These are phyloP conservation scores for Volucella inanis DNA, from an alignment of 2,888 invertebrate species.

Conservation along the genomic window DNA sequence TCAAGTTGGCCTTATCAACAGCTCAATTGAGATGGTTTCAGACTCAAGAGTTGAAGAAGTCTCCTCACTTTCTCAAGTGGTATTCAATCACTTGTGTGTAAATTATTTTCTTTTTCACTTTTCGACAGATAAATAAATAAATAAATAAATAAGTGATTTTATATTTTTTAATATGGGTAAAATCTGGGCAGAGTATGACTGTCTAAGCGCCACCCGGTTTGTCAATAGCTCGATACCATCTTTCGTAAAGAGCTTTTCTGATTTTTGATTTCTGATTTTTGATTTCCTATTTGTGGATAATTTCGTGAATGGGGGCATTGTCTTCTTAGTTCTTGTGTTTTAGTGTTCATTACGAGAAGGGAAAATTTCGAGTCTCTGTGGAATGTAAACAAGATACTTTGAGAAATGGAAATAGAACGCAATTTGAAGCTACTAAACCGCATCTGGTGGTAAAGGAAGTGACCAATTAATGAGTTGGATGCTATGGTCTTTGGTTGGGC, in stretches of 20 bases:
- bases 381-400: background rate
- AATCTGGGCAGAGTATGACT: conserved; percentile 44
- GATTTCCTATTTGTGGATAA: background rate
- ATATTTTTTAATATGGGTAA: conserved; percentile 23
- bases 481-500: too few relatives aligned
- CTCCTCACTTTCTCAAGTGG: conserved; percentile 46
- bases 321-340: background rate
- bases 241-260: background rate
- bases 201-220: conserved; percentile 68
- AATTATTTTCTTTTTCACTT: conserved; percentile 62
- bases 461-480: too few relatives aligned
- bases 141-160: background rate
- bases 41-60: conserved; percentile 25
- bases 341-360: too few relatives aligned
- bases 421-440: too few relatives aligned
- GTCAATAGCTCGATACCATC: conserved; percentile 39
- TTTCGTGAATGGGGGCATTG: background rate
- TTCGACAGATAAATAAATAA: conserved; percentile 12
- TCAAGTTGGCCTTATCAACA: conserved; percentile 62
- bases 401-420: background rate
- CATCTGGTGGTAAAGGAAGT: too few relatives aligned
- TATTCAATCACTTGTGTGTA: conserved; percentile 66
- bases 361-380: background rate
- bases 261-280: too few relatives aligned
- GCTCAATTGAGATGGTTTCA: conserved; percentile 42